Evolutionary conservation across 2,113 vertebrate genomes (phyloP).

Genomic region (Lipophrys pholis): DNA sequence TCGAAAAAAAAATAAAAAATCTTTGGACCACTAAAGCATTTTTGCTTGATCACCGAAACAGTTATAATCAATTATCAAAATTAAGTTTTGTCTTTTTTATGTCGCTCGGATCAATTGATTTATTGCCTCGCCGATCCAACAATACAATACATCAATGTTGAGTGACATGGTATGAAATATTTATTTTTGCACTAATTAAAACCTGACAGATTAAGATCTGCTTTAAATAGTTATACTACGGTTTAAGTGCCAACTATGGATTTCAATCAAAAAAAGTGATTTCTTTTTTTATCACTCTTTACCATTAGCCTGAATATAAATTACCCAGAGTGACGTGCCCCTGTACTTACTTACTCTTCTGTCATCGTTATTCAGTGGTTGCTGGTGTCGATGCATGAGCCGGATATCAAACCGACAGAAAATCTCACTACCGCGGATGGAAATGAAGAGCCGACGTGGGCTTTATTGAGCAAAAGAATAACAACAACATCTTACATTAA

Average conservation of each 20-base stretch:
- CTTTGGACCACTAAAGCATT: background rate
- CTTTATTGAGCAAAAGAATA: constrained; percentile 29
- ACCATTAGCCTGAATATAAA: constrained; percentile 16
- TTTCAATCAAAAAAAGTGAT: constrained; percentile 3
- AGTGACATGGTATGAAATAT: constrained; percentile 4
- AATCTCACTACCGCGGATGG: background rate
- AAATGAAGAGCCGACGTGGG: constrained; percentile 13
- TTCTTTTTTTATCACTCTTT: background rate
- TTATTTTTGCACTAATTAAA: constrained; percentile 21
- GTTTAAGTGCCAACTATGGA: constrained; percentile 9
- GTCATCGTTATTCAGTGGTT: constrained; percentile 5
- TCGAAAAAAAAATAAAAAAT: constrained; percentile 3
- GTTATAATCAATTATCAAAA: constrained; percentile 27
- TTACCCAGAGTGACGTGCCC: background rate
- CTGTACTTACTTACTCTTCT: background rate
- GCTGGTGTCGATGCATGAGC: constrained; percentile 7
- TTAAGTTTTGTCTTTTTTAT: constrained; percentile 25
- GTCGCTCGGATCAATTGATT: background rate
- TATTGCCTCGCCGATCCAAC: constrained; percentile 11
- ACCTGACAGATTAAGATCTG: constrained; percentile 19
- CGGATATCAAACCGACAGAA: background rate
- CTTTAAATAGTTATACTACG: constrained; percentile 28
- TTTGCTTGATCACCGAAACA: constrained; percentile 19
- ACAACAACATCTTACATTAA: constrained; percentile 26
- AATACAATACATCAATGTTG: constrained; percentile 24